These are phyloP conservation scores for Puntigrus tetrazona DNA, from an alignment of 2,113 vertebrate genomes.

Conservation along the genomic window DNA sequence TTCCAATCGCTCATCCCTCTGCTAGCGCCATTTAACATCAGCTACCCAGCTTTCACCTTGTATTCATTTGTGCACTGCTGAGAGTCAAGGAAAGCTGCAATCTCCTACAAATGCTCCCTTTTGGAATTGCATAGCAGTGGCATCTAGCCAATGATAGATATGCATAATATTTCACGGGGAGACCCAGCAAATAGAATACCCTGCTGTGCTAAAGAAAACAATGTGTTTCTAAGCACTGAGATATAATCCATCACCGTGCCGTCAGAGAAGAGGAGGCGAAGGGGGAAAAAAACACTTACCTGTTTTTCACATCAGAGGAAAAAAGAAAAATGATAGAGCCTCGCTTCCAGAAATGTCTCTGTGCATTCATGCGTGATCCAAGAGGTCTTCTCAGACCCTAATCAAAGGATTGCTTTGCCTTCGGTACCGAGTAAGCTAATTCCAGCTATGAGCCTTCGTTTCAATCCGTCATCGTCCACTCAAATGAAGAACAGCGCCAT, in stretches of 20 bases:
- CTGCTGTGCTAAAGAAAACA: slow-evolving; percentile 99
- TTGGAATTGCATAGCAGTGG: slow-evolving; percentile 76
- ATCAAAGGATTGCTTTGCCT: slow-evolving; percentile 79
- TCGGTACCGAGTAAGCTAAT: slow-evolving; percentile 64
- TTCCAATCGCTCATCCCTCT: slow-evolving; percentile 5
- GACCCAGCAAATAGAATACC: slow-evolving; percentile 98
- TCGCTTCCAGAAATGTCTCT: slow-evolving; percentile 77
- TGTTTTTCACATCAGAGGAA: slow-evolving; percentile 92
- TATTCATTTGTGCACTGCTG: slow-evolving; percentile 49
- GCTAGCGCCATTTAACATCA: slow-evolving; percentile 39
- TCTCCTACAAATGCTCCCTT: slow-evolving; percentile 61
- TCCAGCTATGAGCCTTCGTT: slow-evolving; percentile 50
- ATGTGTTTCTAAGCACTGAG: slow-evolving; percentile 96
- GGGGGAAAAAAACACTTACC: slow-evolving; percentile 74
- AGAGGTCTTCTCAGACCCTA: slow-evolving; percentile 76
- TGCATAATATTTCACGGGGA: slow-evolving; percentile 93
- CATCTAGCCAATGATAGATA: slow-evolving; percentile 86
- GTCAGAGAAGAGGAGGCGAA: slow-evolving; percentile 74
- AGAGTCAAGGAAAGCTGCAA: slow-evolving; percentile 59
- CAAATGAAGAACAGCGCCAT: slow-evolving; percentile 64
- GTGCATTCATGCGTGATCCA: slow-evolving; percentile 78
- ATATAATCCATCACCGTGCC: slow-evolving; percentile 95
- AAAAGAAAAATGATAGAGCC: slow-evolving; percentile 78
- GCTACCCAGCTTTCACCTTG: slow-evolving; percentile 49
- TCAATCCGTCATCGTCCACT: slow-evolving; percentile 70